Evolutionary conservation across 2,113 vertebrate genomes (phyloP), one percentile per base, ranked within the genome.

Genomic region (Corythoichthys haematopterus): DNA sequence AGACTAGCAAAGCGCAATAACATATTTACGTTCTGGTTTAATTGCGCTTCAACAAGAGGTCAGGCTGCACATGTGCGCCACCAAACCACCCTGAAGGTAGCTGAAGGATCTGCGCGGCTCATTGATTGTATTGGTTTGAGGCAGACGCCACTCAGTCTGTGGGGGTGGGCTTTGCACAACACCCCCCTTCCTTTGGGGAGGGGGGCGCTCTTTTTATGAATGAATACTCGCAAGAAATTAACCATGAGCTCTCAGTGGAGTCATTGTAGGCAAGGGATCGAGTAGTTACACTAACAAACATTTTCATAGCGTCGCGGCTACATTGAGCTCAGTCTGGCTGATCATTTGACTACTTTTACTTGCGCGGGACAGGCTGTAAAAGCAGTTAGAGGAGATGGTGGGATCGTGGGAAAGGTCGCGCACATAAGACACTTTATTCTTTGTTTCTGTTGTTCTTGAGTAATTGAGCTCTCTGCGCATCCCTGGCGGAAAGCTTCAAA

Each of bases 391-490:
- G 71, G 59, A 56, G 76, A 80, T 80, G 85, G 77, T 81, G 87
- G 67, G 89, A 92, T 92, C 92, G 91, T 94, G 94, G 93, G 93
- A 94, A 95, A 92, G 90, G 82, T 87, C 88, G 89, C 87, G 82
- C 89, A 88, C 91, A 90, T 90, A 89, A 88, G 89, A 90, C 90
- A 88, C 83, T 87, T 69, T 87, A 83, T 90, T 89, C 90, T 90
- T 83, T 88, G 86, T 91, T 88, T 83, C 90, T 89, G 91, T 92
- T 92, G 91, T 91, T 93, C 88, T 88, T 85, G 77, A 91, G 90
- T 91, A 94, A 94, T 93, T 91, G 92, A 93, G 93, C 93, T 94
- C 90, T 80, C 88, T 90, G 85, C 88, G 87, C 79, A 85, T 89
- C 82, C 90, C 90, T 83, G 82, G 85, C 84, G 72, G 80, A 82